Evolutionary conservation across 1,140 invertebrate species (phyloP), one percentile per base, ranked within the genome.

Genomic region (Papilio polyxenes): DNA sequence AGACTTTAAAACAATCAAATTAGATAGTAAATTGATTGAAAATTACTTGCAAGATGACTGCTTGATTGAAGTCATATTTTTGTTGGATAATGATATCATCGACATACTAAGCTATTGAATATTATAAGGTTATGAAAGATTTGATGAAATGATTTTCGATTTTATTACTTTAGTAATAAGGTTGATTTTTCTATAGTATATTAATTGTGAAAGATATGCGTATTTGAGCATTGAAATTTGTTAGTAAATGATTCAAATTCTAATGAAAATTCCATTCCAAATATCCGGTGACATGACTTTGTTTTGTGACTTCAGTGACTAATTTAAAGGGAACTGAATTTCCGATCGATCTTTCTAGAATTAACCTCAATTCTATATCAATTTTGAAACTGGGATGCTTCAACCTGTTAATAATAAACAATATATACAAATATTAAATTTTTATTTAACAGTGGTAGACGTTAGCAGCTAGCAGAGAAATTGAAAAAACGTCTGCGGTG

Each of bases 81-180:
- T 53, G n/a, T 49, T 23, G 5, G 48, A 11, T 11, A 51, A 77
- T 77, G 75, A 77, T 53, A 17, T 77, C 75, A 77, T 77, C 23
- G 20, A 15, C 49, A 56, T 77, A 77, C 75, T 77, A 77, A 77
- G 75, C 3, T 31, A 13, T 20, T 8, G 48, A 76, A 53, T 48
- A 62, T 10, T 15, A 5, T 69, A 31, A 69, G 37, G 3, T 44
- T 17, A 40, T 40, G 2, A 2, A 17, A 17, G 17, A 37, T 40
- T 15, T 23, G 59, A 10, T 8, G 5, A 62, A 23, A 37, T 3
- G 31, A 40, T 72, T 72, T 40, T 72, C 10, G 31, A 37, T 72
- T 72, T 31, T 72, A 40, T 37, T 72, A 1, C 0, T 9, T 15
- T 37, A 6, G 23, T 7, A 7, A 15, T 72, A 72, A 72, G 65